Evolutionary conservation across 2,113 vertebrate genomes (phyloP), one percentile per base, ranked within the genome.

Genomic region (Ceyx margarethae): DNA sequence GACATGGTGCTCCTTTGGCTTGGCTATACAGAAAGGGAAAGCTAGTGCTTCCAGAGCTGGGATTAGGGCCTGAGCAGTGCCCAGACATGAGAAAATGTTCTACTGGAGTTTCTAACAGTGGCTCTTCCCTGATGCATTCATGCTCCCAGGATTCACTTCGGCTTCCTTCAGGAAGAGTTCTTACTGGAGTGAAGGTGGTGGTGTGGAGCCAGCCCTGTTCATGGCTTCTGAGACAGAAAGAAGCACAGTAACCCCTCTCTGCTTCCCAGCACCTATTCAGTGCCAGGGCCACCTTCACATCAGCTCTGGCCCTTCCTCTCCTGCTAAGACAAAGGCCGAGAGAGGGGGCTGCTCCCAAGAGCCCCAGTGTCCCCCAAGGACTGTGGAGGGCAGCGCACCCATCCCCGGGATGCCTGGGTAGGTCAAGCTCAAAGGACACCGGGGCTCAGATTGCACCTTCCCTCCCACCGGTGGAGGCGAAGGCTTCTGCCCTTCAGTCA

Each of bases 361-460:
- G 69, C 53, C 69, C 25, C 0, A 1, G 20, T 6, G 43, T 6
- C 28, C 56, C 1, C 1, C 60, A 54, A 13, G 67, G 51, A 45
- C 2, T 0, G 71, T 12, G 31, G 74, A 87, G 23, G 33, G 21
- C 48, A 66, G 57, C 0, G 0, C 2, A 11, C 67, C 87, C 17
- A 1, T 61, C 65, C 61, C 66, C 2, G 71, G 77, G 75, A 51
- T 0, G 43, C 56, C 89, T 74, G 60, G 61, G 35, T 67, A 89
- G 89, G 85, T 77, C 91, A 77, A 7, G 15, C 64, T 57, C 72
- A 89, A 81, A 82, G 87, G 91, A 93, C 91, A 93, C 45, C 0
- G 3, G 26, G 64, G 78, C 81, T 96, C 94, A 76, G 60, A 18
- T 95, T 96, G 95, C 94, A 88, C 71, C 94, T 90, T 91, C 74